Evolutionary conservation across 2,797 vertebrate species (phyloP).

Genomic region (Hemitrygon akajei): DNA sequence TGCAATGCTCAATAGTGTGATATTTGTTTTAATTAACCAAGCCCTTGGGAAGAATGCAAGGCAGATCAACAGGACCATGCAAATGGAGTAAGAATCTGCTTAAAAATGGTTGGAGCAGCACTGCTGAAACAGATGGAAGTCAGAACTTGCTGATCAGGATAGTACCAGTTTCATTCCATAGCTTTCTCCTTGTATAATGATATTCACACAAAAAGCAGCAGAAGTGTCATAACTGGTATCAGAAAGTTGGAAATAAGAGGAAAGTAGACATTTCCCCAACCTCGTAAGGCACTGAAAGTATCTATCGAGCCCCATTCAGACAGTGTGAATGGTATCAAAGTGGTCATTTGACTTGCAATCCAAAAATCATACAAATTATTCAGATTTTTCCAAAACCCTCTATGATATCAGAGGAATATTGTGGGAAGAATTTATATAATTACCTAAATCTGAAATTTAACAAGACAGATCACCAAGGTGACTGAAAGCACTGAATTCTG

Average conservation of each 20-base stretch:
- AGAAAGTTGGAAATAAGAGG: not conserved
- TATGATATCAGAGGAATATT: too few relatives aligned
- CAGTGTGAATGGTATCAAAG: too few relatives aligned
- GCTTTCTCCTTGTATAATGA: not conserved
- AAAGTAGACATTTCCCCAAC: not conserved
- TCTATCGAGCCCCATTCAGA: not conserved
- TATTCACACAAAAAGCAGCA: not conserved
- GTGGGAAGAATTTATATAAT: too few relatives aligned
- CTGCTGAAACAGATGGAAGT: not conserved
- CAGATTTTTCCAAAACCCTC: too few relatives aligned
- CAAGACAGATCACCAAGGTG: too few relatives aligned
- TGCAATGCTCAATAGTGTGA: not conserved
- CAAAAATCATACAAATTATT: too few relatives aligned
- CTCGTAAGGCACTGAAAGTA: not conserved
- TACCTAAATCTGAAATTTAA: too few relatives aligned
- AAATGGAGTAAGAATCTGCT: not conserved
- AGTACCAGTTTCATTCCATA: not conserved
- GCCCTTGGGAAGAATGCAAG: not conserved
- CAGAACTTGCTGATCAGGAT: not conserved
- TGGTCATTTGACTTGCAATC: too few relatives aligned
- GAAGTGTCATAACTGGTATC: not conserved
- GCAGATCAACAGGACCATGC: not conserved
- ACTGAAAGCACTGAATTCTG: too few relatives aligned
- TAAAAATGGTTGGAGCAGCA: not conserved
- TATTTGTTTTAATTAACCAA: not conserved